A percentile compares a stretch with the other conserved stretches of the same genome.
These are phyloP conservation scores for Lymantria monacha DNA, from an alignment of 2,888 invertebrate species.

Conservation along the genomic window DNA sequence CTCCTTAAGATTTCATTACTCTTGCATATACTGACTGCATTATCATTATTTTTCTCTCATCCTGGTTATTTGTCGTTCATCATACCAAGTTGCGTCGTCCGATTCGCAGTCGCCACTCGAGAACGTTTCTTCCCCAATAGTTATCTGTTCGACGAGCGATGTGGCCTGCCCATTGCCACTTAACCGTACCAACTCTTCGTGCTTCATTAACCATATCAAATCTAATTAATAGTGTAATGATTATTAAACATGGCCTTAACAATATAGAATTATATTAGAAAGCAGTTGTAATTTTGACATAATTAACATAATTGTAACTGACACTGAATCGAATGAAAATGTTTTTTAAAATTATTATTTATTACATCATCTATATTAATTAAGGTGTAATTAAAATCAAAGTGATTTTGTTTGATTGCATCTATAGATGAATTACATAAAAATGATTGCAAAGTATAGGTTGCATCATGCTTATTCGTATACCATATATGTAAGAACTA, in stretches of 20 bases:
- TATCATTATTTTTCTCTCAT: too few relatives aligned
- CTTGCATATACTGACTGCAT: too few relatives aligned
- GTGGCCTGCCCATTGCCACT: too few relatives aligned
- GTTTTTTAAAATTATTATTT: slow-evolving; percentile 3
- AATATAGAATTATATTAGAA: slow-evolving; percentile 15
- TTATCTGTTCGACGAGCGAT: too few relatives aligned
- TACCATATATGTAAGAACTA: too few relatives aligned
- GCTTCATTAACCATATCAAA: neutral
- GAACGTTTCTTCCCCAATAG: too few relatives aligned
- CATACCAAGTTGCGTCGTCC: too few relatives aligned
- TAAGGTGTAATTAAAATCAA: slow-evolving; percentile 6
- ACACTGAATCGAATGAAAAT: slow-evolving; percentile 25
- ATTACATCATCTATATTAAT: slow-evolving; percentile 6
- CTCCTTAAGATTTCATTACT: too few relatives aligned
- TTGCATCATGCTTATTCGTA: neutral
- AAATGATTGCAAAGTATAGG: neutral
- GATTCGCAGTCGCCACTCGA: too few relatives aligned
- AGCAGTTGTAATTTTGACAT: slow-evolving; percentile 26
- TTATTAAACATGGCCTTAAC: neutral
- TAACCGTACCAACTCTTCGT: too few relatives aligned
- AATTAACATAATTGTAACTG: slow-evolving; percentile 22
- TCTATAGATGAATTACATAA: neutral
- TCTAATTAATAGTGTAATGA: neutral
- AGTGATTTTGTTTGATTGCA: neutral
- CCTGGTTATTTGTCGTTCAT: too few relatives aligned